Conservation (phyloP, 2,888 invertebrate species). For the Synanthedon myopaeformis region DNA sequence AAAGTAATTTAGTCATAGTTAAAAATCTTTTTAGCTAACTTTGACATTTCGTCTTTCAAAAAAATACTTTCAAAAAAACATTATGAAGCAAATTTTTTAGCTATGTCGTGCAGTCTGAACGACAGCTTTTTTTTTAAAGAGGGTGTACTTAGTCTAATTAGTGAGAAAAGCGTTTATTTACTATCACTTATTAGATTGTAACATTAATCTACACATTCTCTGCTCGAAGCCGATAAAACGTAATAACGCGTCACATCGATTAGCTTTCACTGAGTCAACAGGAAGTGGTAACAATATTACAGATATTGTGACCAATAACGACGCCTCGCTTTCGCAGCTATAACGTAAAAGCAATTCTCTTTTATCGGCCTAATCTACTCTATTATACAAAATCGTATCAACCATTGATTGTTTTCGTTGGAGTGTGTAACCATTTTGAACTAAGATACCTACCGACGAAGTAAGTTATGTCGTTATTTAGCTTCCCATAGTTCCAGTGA, state of each 20-base stretch:
- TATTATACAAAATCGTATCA: constrained; percentile 23
- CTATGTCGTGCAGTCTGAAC: too few relatives aligned
- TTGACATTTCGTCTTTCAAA: too few relatives aligned
- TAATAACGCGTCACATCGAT: constrained; percentile 36
- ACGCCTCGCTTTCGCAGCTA: constrained; percentile 15
- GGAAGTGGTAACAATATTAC: constrained; percentile 30
- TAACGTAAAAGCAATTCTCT: constrained; percentile 28
- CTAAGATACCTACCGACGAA: too few relatives aligned
- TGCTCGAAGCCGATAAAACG: constrained; percentile 18
- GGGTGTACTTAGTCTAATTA: too few relatives aligned
- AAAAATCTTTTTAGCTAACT: too few relatives aligned
- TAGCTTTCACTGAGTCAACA: constrained; percentile 32
- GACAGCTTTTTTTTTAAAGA: too few relatives aligned
- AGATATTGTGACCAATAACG: constrained; percentile 32
- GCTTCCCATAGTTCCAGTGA: too few relatives aligned
- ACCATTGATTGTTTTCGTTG: constrained; percentile 13
- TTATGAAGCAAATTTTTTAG: too few relatives aligned
- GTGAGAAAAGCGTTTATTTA: neutral
- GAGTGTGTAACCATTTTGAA: too few relatives aligned
- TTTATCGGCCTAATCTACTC: constrained; percentile 27
- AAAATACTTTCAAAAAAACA: too few relatives aligned
- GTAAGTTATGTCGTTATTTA: too few relatives aligned
- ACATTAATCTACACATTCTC: constrained; percentile 4
- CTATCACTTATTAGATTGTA: neutral
- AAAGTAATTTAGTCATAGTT: too few relatives aligned